These are phyloP conservation scores for Osmoderma eremita DNA, from an alignment of 2,888 invertebrate genomes.

Conservation along the genomic window DNA sequence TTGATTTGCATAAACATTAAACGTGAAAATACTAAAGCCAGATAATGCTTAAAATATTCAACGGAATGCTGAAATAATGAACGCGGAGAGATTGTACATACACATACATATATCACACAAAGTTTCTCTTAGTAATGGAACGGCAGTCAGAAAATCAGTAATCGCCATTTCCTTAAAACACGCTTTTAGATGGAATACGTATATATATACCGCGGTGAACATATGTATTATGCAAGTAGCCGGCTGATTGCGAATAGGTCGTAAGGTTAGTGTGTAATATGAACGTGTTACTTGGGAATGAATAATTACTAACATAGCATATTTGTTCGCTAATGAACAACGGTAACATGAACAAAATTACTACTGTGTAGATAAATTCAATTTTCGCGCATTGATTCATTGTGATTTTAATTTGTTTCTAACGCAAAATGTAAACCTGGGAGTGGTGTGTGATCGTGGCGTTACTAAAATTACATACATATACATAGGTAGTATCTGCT, in stretches of 20 bases:
- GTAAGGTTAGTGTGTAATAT: constrained; percentile 15
- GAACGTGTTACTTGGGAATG: constrained; percentile 11
- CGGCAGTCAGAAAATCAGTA: constrained; percentile 23
- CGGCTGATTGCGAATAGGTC: constrained; percentile 7
- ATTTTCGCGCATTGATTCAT: constrained; percentile 9
- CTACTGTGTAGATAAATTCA: background rate
- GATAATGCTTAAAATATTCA: constrained; percentile 17
- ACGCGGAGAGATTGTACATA: constrained; percentile 1
- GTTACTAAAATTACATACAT: too few relatives aligned
- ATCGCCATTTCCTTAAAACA: constrained; percentile 9
- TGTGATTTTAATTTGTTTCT: too few relatives aligned
- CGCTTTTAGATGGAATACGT: constrained; percentile 20
- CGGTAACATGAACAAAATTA: background rate
- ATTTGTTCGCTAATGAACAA: constrained; percentile 12
- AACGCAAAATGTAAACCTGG: too few relatives aligned
- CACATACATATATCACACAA: background rate
- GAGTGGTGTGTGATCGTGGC: too few relatives aligned
- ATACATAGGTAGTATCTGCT: too few relatives aligned
- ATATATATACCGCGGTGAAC: background rate
- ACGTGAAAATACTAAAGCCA: constrained; percentile 11
- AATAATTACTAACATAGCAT: constrained; percentile 23
- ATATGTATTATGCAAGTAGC: constrained; percentile 1
- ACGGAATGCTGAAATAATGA: constrained; percentile 8
- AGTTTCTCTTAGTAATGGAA: constrained; percentile 28
- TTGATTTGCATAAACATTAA: constrained; percentile 7